These are phyloP conservation scores for Drosophila obscura DNA, from an alignment of 1,140 invertebrate species.

Conservation along the genomic window DNA sequence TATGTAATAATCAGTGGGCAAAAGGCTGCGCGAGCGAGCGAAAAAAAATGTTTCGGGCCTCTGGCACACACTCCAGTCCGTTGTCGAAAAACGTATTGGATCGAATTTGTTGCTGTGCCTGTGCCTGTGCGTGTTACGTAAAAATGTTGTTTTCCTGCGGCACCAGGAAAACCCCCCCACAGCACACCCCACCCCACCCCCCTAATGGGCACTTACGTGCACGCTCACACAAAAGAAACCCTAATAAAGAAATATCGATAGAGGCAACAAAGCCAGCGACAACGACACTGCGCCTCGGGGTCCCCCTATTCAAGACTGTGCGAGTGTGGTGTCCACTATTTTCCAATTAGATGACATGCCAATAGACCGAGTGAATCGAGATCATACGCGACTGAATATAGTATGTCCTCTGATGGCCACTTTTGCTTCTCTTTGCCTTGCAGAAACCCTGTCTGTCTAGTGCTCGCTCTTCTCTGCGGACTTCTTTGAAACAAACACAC, in stretches of 20 bases:
- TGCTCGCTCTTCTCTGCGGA: constrained; percentile 72
- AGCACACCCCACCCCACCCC: constrained; percentile 14
- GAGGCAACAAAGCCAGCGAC: constrained; percentile 54
- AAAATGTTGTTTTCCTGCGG: constrained; percentile 44
- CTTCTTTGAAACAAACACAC: constrained; percentile 66
- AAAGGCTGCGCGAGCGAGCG: neutral
- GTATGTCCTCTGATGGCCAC: constrained; percentile 16
- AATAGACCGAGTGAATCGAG: constrained; percentile 39
- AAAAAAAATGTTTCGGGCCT: constrained; percentile 9
- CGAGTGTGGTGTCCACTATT: constrained; percentile 29
- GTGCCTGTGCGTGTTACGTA: constrained; percentile 60
- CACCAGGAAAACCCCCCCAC: neutral
- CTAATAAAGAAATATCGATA: constrained; percentile 81
- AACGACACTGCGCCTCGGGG: constrained; percentile 12
- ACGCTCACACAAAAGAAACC: constrained; percentile 79
- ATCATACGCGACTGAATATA: constrained; percentile 4
- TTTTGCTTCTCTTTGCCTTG: constrained; percentile 54
- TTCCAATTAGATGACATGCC: constrained; percentile 68
- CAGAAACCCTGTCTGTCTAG: constrained; percentile 70
- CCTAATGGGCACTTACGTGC: constrained; percentile 75
- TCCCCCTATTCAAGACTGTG: neutral
- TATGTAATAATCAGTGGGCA: constrained; percentile 53
- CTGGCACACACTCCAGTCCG: constrained; percentile 5
- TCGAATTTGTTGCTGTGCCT: constrained; percentile 47
- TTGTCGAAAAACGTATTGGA: constrained; percentile 26